Conservation (phyloP, 2,888 invertebrate genomes). For the Acanthococcus lagerstroemiae region DNA sequence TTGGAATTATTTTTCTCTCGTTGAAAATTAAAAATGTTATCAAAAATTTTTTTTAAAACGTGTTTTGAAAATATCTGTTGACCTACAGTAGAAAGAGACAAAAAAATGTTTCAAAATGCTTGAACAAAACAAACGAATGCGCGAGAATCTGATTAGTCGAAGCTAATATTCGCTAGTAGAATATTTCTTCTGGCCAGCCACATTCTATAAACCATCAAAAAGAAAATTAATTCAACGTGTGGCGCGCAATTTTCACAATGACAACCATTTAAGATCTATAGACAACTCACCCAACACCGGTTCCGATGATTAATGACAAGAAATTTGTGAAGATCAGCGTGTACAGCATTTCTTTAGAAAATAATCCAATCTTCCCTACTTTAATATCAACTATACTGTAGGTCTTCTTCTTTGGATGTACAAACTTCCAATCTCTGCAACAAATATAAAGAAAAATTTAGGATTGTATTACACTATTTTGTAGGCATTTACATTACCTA, state of each 20-base stretch:
- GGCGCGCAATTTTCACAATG: neutral
- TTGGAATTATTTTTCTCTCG: too few species aligned
- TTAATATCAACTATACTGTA: slow-evolving; percentile 61
- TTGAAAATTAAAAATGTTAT: too few species aligned
- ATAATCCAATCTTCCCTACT: slow-evolving; percentile 67
- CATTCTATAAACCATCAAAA: slow-evolving; percentile 8
- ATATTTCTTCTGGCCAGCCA: slow-evolving; percentile 25
- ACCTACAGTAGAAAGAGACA: too few species aligned
- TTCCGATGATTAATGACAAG: slow-evolving; percentile 77
- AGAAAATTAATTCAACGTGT: neutral
- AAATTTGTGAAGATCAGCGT: slow-evolving; percentile 84
- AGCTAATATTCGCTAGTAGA: neutral
- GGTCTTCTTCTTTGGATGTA: slow-evolving; percentile 57
- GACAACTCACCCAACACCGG: slow-evolving; percentile 76
- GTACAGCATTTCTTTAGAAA: slow-evolving; percentile 80
- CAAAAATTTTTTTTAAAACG: too few species aligned
- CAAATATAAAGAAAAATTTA: too few species aligned
- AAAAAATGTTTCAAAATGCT: too few species aligned
- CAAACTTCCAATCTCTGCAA: slow-evolving; percentile 73
- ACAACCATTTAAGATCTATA: neutral
- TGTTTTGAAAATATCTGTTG: too few species aligned
- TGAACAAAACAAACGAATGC: too few species aligned
- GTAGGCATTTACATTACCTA: too few species aligned
- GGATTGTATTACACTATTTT: too few species aligned
- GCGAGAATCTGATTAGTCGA: slow-evolving; percentile 9